Conservation (phyloP, 2,888 invertebrate species). For the Pogonocherus hispidulus region DNA sequence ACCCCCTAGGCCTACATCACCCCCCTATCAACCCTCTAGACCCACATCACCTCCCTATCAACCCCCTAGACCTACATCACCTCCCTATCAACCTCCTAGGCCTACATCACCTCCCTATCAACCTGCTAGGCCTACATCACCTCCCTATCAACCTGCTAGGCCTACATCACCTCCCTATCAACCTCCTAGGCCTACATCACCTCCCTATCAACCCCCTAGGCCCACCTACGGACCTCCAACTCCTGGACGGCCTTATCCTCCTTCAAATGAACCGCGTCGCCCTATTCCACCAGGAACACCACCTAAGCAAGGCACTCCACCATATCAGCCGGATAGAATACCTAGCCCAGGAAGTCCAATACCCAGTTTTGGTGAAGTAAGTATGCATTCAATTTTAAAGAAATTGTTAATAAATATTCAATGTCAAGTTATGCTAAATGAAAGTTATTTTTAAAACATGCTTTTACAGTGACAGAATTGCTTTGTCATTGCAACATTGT, state of each 20-base stretch:
- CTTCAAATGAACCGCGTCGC: conserved; percentile 17
- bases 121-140: conserved; percentile 27
- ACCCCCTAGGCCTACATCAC: conserved; percentile 28
- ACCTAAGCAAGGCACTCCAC: conserved; percentile 40
- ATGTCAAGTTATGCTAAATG: conserved; percentile 1
- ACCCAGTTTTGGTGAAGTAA: conserved; percentile 52
- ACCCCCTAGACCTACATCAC: conserved; percentile 29
- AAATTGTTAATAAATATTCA: neutral
- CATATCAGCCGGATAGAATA: conserved; percentile 41
- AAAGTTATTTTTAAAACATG: no score
- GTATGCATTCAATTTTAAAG: neutral
- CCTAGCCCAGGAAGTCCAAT: conserved; percentile 48
- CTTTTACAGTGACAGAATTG: no score
- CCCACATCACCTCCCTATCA: neutral
- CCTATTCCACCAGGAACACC: conserved; percentile 30
- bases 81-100: conserved; percentile 48
- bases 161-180: neutral
- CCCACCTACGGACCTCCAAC: conserved; percentile 45
- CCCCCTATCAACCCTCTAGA: conserved; percentile 47
- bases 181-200: neutral
- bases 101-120: neutral
- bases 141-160: conserved; percentile 48
- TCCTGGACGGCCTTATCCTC: conserved; percentile 38
- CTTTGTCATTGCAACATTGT: no score
- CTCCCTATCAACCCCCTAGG: neutral